Conservation (phyloP, 2,888 invertebrate genomes). For the Eretmocerus hayati region DNA sequence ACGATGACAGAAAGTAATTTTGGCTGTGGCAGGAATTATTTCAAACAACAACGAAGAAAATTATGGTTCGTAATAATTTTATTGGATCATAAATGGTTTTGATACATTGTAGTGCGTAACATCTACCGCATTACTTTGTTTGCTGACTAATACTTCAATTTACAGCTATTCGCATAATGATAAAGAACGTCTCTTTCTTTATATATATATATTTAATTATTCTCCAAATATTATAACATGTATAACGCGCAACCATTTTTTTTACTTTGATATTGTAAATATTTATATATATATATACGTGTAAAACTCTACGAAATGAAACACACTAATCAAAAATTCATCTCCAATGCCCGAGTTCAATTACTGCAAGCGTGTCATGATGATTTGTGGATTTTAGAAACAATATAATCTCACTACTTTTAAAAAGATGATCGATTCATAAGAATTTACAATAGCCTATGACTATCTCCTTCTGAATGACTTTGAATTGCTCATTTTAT, state of each 20-base stretch:
- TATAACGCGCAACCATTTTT: conserved; percentile 7
- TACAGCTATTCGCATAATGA: no score
- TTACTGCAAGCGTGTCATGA: no score
- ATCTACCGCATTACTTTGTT: conserved; percentile 28
- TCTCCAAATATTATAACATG: conserved; percentile 8
- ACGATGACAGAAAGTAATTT: not conserved
- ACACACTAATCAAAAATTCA: conserved; percentile 16
- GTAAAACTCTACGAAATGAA: conserved; percentile 12
- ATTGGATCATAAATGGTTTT: conserved; percentile 37
- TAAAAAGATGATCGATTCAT: no score
- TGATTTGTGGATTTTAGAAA: no score
- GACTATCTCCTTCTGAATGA: no score
- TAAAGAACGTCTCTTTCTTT: no score
- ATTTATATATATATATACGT: conserved; percentile 10
- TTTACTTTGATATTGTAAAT: conserved; percentile 5
- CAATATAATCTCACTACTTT: no score
- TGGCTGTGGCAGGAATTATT: not conserved
- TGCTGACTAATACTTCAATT: conserved; percentile 13
- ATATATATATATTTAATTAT: conserved; percentile 7
- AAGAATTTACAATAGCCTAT: no score
- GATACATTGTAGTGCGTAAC: conserved; percentile 42
- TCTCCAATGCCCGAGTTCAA: no score
- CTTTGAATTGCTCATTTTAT: no score
- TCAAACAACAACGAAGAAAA: not conserved
- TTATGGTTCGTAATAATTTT: conserved; percentile 37